Evolutionary conservation across 2,888 invertebrate genomes (phyloP).

Genomic region (Caenorhabditis virilis): DNA sequence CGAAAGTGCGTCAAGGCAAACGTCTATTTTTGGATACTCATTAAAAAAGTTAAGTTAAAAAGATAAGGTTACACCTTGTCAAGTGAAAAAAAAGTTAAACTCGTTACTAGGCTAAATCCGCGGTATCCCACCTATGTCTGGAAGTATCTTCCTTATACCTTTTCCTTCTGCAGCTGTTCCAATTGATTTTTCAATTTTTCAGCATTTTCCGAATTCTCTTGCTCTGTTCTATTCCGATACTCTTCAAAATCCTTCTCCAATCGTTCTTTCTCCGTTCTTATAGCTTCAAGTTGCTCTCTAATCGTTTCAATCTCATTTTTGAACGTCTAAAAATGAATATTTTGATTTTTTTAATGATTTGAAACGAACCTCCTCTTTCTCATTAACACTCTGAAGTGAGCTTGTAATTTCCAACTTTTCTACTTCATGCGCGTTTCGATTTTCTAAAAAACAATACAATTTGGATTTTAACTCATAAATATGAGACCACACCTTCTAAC

Average conservation of each 20-base stretch:
- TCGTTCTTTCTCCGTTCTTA: conserved; percentile 4
- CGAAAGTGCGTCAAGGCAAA: no score
- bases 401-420: conserved; percentile 1
- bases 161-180: not conserved
- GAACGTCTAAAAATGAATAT: not conserved
- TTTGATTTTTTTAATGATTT: not conserved
- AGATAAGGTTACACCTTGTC: no score
- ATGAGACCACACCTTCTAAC: conserved; percentile 2
- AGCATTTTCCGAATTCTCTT: not conserved
- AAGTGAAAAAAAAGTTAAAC: no score
- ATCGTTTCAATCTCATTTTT: not conserved
- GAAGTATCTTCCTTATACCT: conserved; percentile 8
- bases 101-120: no score
- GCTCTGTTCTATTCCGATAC: not conserved
- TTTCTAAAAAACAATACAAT: conserved; percentile 2
- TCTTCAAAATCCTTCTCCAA: conserved; percentile 11
- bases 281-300: not conserved
- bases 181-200: not conserved
- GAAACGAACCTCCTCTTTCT: conserved; percentile 1
- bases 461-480: not conserved
- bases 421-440: conserved; percentile 4
- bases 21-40: no score
- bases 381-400: conserved; percentile 5
- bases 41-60: no score
- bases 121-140: conserved; percentile 13